Evolutionary conservation across 1,140 invertebrate genomes (phyloP).

Genomic region (Papilio aristodemus): DNA sequence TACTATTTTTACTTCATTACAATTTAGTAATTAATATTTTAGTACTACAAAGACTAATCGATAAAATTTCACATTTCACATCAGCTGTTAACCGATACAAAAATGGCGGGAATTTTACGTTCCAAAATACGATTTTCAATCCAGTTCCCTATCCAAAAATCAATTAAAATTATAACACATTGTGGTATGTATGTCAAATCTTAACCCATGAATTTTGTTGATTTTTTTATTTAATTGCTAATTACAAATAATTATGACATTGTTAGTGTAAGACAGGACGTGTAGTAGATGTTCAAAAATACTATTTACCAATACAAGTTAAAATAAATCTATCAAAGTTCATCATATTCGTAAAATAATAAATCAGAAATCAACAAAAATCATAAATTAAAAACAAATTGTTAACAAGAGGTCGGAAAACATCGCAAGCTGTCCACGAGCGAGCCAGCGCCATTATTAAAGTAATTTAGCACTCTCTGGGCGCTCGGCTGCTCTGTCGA

Average conservation of each 20-base stretch:
- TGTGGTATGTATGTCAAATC: too few relatives aligned
- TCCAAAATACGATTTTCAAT: too few relatives aligned
- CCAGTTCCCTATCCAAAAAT: too few relatives aligned
- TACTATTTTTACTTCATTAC: not conserved
- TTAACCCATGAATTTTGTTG: too few relatives aligned
- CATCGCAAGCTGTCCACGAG: slow-evolving; percentile 38
- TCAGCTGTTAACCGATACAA: too few relatives aligned
- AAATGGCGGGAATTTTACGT: too few relatives aligned
- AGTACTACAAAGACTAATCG: too few relatives aligned
- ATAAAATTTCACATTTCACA: too few relatives aligned
- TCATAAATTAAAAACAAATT: slow-evolving; percentile 40
- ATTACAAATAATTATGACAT: too few relatives aligned
- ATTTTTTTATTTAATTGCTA: too few relatives aligned
- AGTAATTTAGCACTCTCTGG: slow-evolving; percentile 73
- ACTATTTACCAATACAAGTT: not conserved
- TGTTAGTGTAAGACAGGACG: too few relatives aligned
- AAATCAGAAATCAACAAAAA: slow-evolving; percentile 25
- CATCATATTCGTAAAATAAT: slow-evolving; percentile 15
- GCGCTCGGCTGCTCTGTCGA: slow-evolving; percentile 53
- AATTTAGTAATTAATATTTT: not conserved
- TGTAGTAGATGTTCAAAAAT: not conserved
- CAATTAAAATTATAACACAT: too few relatives aligned
- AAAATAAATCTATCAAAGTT: not conserved
- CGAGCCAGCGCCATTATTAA: slow-evolving; percentile 54
- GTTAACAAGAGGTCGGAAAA: slow-evolving; percentile 25